Evolutionary conservation across 2,888 invertebrate species (phyloP).

Genomic region (Maniola hyperantus): DNA sequence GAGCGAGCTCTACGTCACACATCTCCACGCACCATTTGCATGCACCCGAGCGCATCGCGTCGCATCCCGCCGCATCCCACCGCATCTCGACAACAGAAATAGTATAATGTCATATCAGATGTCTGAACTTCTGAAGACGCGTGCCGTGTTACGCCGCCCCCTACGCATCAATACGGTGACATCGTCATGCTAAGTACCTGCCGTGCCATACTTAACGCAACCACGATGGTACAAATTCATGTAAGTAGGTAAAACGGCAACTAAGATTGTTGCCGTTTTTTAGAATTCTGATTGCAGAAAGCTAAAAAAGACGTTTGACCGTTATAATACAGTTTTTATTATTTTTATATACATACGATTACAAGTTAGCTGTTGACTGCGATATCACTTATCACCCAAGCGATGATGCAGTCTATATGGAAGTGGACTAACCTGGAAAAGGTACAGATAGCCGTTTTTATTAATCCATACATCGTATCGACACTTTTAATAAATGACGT

Average conservation of each 20-base stretch:
- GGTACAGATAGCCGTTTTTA: too few species aligned
- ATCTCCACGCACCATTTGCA: slow-evolving; percentile 79
- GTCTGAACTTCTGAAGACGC: slow-evolving; percentile 63
- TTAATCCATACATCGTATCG: too few species aligned
- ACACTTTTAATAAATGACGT: too few species aligned
- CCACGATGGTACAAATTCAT: slow-evolving; percentile 13
- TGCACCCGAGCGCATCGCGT: slow-evolving; percentile 70
- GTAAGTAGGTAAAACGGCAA: too few species aligned
- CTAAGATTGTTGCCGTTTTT: not conserved
- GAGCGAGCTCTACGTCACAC: slow-evolving; percentile 63
- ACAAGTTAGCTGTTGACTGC: too few species aligned
- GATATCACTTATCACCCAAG: too few species aligned
- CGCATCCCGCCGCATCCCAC: slow-evolving; percentile 46
- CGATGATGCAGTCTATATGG: too few species aligned
- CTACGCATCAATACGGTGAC: slow-evolving; percentile 20
- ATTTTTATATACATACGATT: too few species aligned
- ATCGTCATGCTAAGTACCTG: slow-evolving; percentile 4
- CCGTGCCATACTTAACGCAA: not conserved
- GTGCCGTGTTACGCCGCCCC: slow-evolving; percentile 49
- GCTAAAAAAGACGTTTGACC: not conserved
- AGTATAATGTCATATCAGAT: slow-evolving; percentile 79
- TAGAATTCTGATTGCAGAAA: not conserved
- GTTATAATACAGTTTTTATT: not conserved
- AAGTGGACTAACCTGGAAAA: too few species aligned
- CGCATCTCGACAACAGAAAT: slow-evolving; percentile 62